Evolutionary conservation across 2,888 invertebrate species (phyloP), one percentile per base, ranked within the genome.

Genomic region (Epicampocera succincta): DNA sequence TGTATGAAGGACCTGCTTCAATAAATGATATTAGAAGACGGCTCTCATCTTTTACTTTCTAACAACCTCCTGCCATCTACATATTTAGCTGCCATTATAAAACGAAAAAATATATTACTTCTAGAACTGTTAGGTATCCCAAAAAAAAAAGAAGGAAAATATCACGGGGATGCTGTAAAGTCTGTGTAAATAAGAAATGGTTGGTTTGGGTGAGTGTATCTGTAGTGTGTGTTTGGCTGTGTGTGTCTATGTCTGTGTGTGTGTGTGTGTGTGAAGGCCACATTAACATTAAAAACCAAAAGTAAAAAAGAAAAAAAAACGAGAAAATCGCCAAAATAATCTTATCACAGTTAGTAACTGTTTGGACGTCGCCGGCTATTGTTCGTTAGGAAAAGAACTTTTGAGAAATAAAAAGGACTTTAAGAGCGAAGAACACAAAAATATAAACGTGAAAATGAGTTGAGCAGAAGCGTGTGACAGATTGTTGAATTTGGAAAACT

Each of bases 361-460:
- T 87, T 89, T 87, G 86, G 88, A 87, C 89, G 88, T 89, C 88
- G 89, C 87, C 86, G 87, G 85, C 83, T 84, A 86, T 86, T 86
- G 86, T 84, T 83, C 84, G 80, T 73, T 71, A 38, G 21, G 58
- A 73, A 40, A 65, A 74, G 61, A 48, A n/a, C 25, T 8, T 29
- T 46, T 40, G 38, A 13, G 12, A 29, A 56, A n/a, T 13, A 44
- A 46, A 17, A 52, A 42, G 19, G 11, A 38, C 17, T 65, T 46
- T 38, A 13, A 58, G 17, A 21, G 12, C n/a, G 66, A 66, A 46
- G 25, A 33, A 73, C 38, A 58, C 25, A 33, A 8, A 61, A 61
- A 15, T n/a, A 21, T 61, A 61, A 61, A 1, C 68, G 56, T 9
- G 19, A 40, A 60, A 29, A n/a, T 48, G 61, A 40, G 19, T 48